These are phyloP conservation scores for Apis mellifera DNA, from an alignment of 1,140 invertebrate species.

Conservation along the genomic window Amel_HAv3.1 CM009943.2:6216001-6216500, in stretches of 20 bases:
- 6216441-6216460: slow-evolving; percentile 16
- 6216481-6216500: background rate
- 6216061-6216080: background rate
- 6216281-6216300: background rate
- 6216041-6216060: too few relatives aligned
- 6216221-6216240: background rate
- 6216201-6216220: background rate
- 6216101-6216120: too few relatives aligned
- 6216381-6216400: background rate
- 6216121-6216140: too few relatives aligned
- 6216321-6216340: background rate
- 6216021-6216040: slow-evolving; percentile 11
- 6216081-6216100: background rate
- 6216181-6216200: too few relatives aligned
- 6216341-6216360: slow-evolving; percentile 2
- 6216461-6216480: background rate
- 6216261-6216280: background rate
- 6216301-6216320: slow-evolving; percentile 9
- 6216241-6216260: background rate
- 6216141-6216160: too few relatives aligned
- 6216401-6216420: slow-evolving; percentile 10
- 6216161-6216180: too few relatives aligned
- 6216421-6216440: slow-evolving; percentile 15
- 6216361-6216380: slow-evolving; percentile 13
- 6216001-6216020: background rate